phyloP scores from a whole-genome alignment of 2,113 vertebrate genomes.

The Isurus oxyrinchus region DNA sequence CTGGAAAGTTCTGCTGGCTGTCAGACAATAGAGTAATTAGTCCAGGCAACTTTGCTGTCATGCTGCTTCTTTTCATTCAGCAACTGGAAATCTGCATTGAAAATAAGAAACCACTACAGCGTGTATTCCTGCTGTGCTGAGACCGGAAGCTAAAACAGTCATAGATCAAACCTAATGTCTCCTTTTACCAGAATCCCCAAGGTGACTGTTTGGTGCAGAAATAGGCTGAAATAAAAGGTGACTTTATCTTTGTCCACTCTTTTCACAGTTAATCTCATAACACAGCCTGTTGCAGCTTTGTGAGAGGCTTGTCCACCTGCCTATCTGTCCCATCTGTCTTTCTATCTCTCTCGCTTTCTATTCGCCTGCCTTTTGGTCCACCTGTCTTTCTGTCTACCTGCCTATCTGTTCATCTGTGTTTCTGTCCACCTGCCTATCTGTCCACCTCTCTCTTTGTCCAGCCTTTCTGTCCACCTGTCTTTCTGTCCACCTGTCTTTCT shows the following conservation, averaged over 20 bases:
- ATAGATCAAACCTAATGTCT: too few relatives aligned
- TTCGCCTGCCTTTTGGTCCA: background rate
- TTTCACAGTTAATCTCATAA: background rate
- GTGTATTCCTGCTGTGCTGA: background rate
- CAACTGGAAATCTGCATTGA: background rate
- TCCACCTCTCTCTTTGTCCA: too few relatives aligned
- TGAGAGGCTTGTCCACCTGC: background rate
- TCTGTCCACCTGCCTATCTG: background rate
- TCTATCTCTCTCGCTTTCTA: background rate
- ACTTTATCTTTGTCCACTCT: background rate
- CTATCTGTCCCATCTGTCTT: background rate
- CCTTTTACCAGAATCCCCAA: background rate
- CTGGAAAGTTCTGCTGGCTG: background rate
- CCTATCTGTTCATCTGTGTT: background rate
- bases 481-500: too few relatives aligned
- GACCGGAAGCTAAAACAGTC: background rate
- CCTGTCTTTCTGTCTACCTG: background rate
- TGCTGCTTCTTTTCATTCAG: background rate
- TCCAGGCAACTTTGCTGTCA: background rate
- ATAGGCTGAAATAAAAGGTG: background rate
- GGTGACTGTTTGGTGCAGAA: background rate
- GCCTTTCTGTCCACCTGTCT: too few relatives aligned
- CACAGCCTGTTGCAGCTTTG: background rate
- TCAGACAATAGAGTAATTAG: conserved; percentile 21
- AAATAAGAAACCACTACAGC: too few relatives aligned